These are phyloP conservation scores for Coturnix japonica DNA, from an alignment of 2,113 vertebrate species.

Conservation along the genomic window DNA sequence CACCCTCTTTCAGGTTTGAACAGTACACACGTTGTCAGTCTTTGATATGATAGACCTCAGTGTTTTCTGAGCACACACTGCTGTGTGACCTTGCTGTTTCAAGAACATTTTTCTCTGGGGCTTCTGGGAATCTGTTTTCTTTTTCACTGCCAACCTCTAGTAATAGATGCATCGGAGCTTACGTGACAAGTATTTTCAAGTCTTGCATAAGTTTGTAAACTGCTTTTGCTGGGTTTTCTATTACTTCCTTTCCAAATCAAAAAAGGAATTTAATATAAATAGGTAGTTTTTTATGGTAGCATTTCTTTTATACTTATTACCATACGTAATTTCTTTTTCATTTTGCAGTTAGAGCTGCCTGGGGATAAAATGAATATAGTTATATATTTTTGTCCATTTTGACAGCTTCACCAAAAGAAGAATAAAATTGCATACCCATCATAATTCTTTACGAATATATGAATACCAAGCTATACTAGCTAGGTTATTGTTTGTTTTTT, in stretches of 20 bases:
- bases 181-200: slow-evolving; percentile 37
- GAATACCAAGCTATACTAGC: neutral
- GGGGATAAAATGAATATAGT: neutral
- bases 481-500: neutral
- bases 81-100: slow-evolving; percentile 44
- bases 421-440: neutral
- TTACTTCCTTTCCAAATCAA: neutral
- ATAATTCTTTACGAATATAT: neutral
- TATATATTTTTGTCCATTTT: slow-evolving; percentile 18
- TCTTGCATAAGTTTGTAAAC: neutral
- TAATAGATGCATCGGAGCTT: slow-evolving; percentile 44
- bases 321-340: slow-evolving; percentile 38
- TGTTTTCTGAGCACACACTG: neutral
- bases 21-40: neutral
- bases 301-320: slow-evolving; percentile 48
- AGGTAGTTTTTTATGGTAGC: slow-evolving; percentile 17
- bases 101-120: slow-evolving; percentile 41
- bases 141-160: slow-evolving; percentile 54
- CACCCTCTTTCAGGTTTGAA: neutral
- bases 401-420: neutral
- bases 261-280: slow-evolving; percentile 47
- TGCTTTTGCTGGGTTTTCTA: slow-evolving; percentile 23
- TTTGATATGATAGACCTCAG: neutral
- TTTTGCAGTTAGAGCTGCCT: neutral
- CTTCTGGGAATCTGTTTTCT: slow-evolving; percentile 51